A percentile compares a stretch with the other conserved stretches of the same genome.
phyloP scores from a whole-genome alignment of 2,888 invertebrate genomes.

The Bhutanitis thaidina region DNA sequence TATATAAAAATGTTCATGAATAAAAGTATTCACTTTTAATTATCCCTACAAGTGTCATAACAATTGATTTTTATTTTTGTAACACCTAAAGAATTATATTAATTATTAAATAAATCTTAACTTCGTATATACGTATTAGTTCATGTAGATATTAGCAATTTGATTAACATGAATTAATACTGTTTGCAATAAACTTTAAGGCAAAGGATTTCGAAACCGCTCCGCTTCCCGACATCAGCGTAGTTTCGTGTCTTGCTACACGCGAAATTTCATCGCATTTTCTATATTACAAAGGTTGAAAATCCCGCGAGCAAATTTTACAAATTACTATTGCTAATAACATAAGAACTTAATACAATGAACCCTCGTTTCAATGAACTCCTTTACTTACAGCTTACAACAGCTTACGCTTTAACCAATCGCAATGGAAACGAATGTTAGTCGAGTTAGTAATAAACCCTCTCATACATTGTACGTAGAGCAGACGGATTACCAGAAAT shows the following conservation, averaged over 20 bases:
- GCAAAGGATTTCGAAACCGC: slow-evolving; percentile 10
- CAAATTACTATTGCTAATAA: slow-evolving; percentile 13
- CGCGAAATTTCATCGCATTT: slow-evolving; percentile 2
- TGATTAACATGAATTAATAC: slow-evolving; percentile 13
- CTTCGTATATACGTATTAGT: no score
- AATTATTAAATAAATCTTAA: no score
- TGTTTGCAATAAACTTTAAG: slow-evolving; percentile 5
- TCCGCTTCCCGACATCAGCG: slow-evolving; percentile 7
- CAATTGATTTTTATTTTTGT: no score
- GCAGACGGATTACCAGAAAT: not conserved
- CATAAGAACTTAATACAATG: slow-evolving; percentile 17
- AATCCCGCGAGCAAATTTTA: not conserved
- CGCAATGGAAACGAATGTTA: not conserved
- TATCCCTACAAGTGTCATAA: no score
- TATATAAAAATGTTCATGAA: no score
- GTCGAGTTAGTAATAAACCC: not conserved
- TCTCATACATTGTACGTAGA: not conserved
- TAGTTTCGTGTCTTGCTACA: slow-evolving; percentile 6
- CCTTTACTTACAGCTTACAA: slow-evolving; percentile 19
- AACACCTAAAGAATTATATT: no score
- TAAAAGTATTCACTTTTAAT: no score
- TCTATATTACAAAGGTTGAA: not conserved
- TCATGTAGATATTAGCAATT: not conserved
- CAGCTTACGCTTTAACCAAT: slow-evolving; percentile 15
- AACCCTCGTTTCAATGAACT: slow-evolving; percentile 20